Evolutionary conservation across 2,113 vertebrate genomes (phyloP), one percentile per base, ranked within the genome.

Genomic region (Alaudala cheleensis): DNA sequence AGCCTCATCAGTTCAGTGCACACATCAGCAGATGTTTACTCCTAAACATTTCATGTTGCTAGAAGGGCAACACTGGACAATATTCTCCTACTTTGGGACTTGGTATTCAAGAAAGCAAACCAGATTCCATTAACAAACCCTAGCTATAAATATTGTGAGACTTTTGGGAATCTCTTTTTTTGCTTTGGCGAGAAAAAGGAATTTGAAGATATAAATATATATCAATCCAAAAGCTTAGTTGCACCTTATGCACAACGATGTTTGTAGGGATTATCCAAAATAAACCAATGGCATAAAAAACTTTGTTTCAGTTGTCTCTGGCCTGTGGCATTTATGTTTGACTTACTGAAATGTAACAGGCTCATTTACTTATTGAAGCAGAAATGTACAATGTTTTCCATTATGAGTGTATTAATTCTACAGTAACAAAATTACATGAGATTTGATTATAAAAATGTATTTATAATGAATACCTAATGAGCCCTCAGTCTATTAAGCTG

Each of bases 1-100:
- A 98, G 96, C 51, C 98, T 98, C 66, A 97, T 98, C 88, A 97
- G 81, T 45, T 97, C 98, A 18, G 95, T 97, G 17, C 97, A 93
- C 40, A 95, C 97, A 44, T 97, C 98, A 8, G 95, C 93, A 37
- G 98, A 98, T 49, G 98, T 98, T 62, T 99, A 98, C 71, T 98
- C 98, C 58, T 99, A 97, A 98, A 90, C 29, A 37, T 34, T 26
- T 56, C 17, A 8, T 1, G 1, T 20, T 69, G 54, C 56, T 19
- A 26, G 42, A 95, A 88, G 42, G 10, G 34, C 34, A 90, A 69
- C 25, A 40, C 33, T 25, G 42, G 71, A 83, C 40, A 82, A 54
- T 9, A 4, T 7, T 64, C 24, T 37, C 47, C 39, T 51, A 11
- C 29, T 58, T 72, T 53, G 45, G 42, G 67, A 67, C 31, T 51